These are phyloP conservation scores for Thaumatotibia leucotreta DNA, from an alignment of 1,140 invertebrate species.

Conservation along the genomic window DNA sequence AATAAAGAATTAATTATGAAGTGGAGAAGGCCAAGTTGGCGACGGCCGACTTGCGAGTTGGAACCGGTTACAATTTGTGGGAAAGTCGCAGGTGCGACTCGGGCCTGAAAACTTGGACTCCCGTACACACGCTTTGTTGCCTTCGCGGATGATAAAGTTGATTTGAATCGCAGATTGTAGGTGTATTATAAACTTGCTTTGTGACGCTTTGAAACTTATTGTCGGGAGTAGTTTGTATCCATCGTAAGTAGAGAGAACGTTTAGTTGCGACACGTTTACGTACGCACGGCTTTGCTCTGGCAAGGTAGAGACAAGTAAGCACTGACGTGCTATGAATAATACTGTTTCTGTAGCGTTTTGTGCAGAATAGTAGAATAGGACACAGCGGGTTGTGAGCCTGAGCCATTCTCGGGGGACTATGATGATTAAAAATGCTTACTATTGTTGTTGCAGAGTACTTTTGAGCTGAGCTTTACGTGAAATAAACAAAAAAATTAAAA, in stretches of 20 bases:
- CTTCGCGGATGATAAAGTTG: constrained; percentile 70
- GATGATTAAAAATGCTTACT: neutral
- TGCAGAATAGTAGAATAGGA: neutral
- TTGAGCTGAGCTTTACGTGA: no score
- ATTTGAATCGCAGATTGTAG: constrained; percentile 71
- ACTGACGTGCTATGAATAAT: neutral
- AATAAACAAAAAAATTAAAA: no score
- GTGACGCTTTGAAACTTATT: constrained; percentile 10
- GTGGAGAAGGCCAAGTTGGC: constrained; percentile 61
- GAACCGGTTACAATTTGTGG: constrained; percentile 70
- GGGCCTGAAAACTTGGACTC: constrained; percentile 52
- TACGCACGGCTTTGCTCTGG: neutral
- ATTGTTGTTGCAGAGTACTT: neutral
- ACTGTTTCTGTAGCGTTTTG: neutral
- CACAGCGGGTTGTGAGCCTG: neutral
- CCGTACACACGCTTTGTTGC: constrained; percentile 66
- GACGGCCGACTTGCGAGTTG: constrained; percentile 56
- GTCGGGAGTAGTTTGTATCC: neutral
- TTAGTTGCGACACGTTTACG: neutral
- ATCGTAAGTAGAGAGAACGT: neutral
- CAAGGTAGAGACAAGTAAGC: neutral
- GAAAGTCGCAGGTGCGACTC: constrained; percentile 66
- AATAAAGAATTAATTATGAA: constrained; percentile 77
- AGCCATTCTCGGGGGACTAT: neutral
- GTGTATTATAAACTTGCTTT: constrained; percentile 30